These are phyloP conservation scores for Tridacna gigas DNA, from an alignment of 2,888 invertebrate genomes.

Conservation along the genomic window DNA sequence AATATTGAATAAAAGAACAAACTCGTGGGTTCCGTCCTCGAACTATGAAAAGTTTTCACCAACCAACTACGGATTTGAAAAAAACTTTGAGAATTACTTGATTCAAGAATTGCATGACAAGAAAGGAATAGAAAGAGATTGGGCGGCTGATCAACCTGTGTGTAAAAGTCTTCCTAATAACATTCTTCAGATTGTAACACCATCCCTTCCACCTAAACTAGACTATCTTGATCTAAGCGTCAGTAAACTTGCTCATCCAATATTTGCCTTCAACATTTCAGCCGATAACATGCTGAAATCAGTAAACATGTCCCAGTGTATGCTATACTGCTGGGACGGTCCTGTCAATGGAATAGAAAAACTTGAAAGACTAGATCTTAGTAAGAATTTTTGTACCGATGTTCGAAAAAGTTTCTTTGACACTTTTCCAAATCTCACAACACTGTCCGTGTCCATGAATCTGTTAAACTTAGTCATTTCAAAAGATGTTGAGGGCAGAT, in stretches of 20 bases:
- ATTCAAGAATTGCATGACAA: neutral
- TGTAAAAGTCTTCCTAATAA: conserved; percentile 6
- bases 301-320: conserved; percentile 26
- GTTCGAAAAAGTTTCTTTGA: conserved; percentile 33
- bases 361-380: conserved; percentile 37
- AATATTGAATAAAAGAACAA: no score
- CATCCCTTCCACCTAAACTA: conserved; percentile 33
- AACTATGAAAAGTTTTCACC: neutral
- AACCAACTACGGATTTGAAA: neutral
- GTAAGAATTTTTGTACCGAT: conserved; percentile 30
- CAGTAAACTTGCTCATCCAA: conserved; percentile 35
- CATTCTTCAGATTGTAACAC: conserved; percentile 27
- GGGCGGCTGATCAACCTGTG: neutral
- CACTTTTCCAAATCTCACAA: conserved; percentile 21
- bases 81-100: neutral
- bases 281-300: conserved; percentile 30
- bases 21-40: neutral
- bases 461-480: conserved; percentile 9
- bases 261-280: conserved; percentile 25
- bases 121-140: neutral
- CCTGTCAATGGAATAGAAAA: conserved; percentile 36
- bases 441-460: conserved; percentile 22
- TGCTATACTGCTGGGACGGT: conserved; percentile 52
- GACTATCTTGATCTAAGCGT: conserved; percentile 40
- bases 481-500: conserved; percentile 15